Base-by-base conservation (phyloP, 2,113 vertebrate genomes). In the Onychostruthus taczanowskii region DNA sequence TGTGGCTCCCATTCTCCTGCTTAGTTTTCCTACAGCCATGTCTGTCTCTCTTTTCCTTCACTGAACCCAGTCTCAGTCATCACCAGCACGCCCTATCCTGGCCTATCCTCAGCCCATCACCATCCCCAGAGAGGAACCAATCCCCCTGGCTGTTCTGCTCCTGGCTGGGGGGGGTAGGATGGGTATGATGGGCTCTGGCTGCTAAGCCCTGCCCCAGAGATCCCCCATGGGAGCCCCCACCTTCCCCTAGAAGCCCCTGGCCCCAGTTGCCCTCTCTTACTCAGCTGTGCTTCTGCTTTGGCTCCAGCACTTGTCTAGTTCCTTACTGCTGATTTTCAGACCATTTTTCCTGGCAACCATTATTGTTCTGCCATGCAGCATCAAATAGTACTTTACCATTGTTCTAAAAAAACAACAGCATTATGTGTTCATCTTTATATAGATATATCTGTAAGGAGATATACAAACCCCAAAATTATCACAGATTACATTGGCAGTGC, bases 1-100 rank as follows among this genome's bases (percentile, higher is more conserved):
- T 10, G 28, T 72, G 23, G 15, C 8, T 76, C 24, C 31, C 11
- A n/a, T 23, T 13, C 5, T 46, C 39, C 44, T 68, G 8, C 39
- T 68, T 44, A 4, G 17, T 50, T 62, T 76, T 89, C 14, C 63
- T 39, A 44, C 22, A 87, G 30, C 35, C 20, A 9, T 37, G 3
- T 50, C 53, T 73, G 44, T 24, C 9, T 11, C 24, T 76, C 19
- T 2, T 28, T 76, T 44, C 39, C 23, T 41, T 73, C 39, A n/a
- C 15, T 4, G 24, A 31, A 3, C 35, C 16, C 14, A 15, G 44
- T 63, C 22, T n/a, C 7, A 5, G 0, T 4, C 2, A 4, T 17
- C 6, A 43, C 22, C 5, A 2, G 4, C 10, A 19, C 17, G 13
- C 20, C 24, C 16, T 3, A 8, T 13, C 23, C 43, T 11, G 10